These are phyloP conservation scores for Channallabes apus DNA, from an alignment of 2,797 vertebrate species.

Conservation along the genomic window DNA sequence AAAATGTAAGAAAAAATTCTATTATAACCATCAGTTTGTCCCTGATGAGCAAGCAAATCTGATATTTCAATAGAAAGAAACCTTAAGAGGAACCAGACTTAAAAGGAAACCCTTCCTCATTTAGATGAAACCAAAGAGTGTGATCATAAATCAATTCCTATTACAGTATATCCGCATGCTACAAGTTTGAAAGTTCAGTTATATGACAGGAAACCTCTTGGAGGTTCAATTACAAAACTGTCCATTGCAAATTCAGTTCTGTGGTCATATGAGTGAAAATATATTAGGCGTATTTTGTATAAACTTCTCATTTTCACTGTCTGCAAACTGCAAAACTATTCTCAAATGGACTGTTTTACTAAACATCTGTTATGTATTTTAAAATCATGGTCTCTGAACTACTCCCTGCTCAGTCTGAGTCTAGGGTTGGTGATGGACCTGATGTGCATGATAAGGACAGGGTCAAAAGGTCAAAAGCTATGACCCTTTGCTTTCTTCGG, in stretches of 20 bases:
- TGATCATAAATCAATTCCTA: no score
- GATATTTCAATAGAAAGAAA: no score
- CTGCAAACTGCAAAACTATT: constrained; percentile 2
- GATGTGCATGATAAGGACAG: constrained; percentile 19
- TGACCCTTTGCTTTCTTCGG: constrained; percentile 37
- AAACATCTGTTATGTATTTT: not conserved
- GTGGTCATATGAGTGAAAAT: not conserved
- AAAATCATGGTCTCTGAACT: not conserved
- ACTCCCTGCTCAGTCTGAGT: not conserved
- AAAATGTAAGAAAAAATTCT: no score
- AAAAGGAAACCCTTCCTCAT: no score
- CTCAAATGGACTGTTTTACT: not conserved
- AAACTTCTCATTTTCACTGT: not conserved
- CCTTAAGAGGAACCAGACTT: no score
- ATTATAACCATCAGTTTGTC: no score
- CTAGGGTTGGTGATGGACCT: not conserved
- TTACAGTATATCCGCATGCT: no score
- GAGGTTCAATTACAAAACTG: no score
- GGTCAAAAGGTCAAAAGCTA: constrained; percentile 39
- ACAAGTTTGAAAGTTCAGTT: no score
- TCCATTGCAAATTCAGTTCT: not conserved
- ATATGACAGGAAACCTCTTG: no score
- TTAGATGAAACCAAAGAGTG: no score
- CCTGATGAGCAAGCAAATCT: no score
- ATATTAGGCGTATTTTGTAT: not conserved